Base-by-base conservation (phyloP, 1,140 invertebrate genomes). In the Drosophila baimaii region DNA sequence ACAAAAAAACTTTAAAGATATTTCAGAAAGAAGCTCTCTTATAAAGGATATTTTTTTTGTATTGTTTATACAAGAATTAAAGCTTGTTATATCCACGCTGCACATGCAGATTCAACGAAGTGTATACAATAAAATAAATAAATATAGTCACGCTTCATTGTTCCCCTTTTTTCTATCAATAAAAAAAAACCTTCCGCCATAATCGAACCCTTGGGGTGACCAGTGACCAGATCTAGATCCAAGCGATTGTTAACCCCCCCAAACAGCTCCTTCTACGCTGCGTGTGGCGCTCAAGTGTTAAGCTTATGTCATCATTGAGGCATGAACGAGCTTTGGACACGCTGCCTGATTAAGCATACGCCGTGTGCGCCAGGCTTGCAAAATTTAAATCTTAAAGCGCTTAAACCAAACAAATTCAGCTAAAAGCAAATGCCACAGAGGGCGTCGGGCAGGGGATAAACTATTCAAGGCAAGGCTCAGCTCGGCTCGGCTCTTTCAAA, bases 381-480 rank as follows among this genome's bases (percentile, higher is more conserved):
- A 15, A 13, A 23, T 82, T 82, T 68, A 78, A 44, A 55, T 29
- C 27, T 47, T 41, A 35, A 21, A 37, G 15, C n/a, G 56, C 25
- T n/a, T n/a, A n/a, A n/a, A n/a, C n/a, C n/a, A 55, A 68, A 51
- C 80, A 86, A 85, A 76, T 49, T 84, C 64, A 66, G 66, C 57
- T 88, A 88, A 88, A 88, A 88, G 83, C 83, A 88, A 88, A 88
- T 89, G 65, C 83, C 83, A 82, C 83, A 88, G 56, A 73, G 66
- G 65, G 68, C 54, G n/a, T n/a, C n/a, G n/a, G 77, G 68, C 58
- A n/a, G 47, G 63, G 47, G 29, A 63, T 69, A 64, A 88, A 79
- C 79, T 83, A 77, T 88, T 69, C 71, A 81, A 78, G 61, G 82
- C 47, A 49, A 49, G 44, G 13, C 17, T 9, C n/a, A 6, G 43